Percentiles rank a stretch among this genome's conserved stretches.
Conservation (phyloP, 2,888 invertebrate genomes). For the Monopis laevigella region DNA sequence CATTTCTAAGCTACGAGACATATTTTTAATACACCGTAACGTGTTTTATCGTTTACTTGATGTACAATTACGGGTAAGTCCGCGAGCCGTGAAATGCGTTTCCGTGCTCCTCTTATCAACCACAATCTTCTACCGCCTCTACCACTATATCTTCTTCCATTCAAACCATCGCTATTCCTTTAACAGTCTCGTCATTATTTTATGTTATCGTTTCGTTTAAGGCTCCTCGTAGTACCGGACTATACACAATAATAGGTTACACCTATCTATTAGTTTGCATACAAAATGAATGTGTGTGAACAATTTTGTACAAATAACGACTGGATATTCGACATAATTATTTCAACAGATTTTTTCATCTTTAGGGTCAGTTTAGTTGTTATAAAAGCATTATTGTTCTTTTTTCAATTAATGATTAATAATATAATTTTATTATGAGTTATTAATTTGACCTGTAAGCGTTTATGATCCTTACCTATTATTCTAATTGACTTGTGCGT, state of each 20-base stretch:
- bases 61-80: constrained; percentile 27
- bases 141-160: constrained; percentile 3
- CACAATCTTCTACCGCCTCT: constrained; percentile 25
- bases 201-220: too few species aligned
- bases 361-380: too few species aligned
- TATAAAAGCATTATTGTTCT: too few species aligned
- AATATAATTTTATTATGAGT: too few species aligned
- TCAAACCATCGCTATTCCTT: neutral
- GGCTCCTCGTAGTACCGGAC: constrained; percentile 2
- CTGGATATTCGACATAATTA: too few species aligned
- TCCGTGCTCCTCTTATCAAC: constrained; percentile 30
- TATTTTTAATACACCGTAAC: constrained; percentile 14
- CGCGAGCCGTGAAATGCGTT: constrained; percentile 32
- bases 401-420: too few species aligned
- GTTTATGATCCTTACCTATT: too few species aligned
- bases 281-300: constrained; percentile 9
- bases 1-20: neutral
- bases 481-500: too few species aligned
- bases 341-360: too few species aligned
- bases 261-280: constrained; percentile 8
- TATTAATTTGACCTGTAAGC: too few species aligned
- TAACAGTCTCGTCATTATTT: neutral
- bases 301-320: constrained; percentile 5
- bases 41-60: constrained; percentile 19
- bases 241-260: constrained; percentile 2